phyloP scores from a whole-genome alignment of 2,113 vertebrate genomes.

The Phycodurus eques region DNA sequence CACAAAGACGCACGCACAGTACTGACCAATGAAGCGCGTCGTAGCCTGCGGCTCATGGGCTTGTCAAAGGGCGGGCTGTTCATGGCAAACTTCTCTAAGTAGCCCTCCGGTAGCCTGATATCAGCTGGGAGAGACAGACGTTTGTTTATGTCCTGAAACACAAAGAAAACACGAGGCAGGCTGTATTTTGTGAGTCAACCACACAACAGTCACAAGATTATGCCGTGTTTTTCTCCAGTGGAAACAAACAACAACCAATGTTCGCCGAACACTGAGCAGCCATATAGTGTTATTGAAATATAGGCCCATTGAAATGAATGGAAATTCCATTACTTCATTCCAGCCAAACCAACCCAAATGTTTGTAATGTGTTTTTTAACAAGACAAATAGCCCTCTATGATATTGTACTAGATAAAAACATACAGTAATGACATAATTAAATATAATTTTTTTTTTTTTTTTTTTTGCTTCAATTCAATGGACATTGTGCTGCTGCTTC shows the following conservation, averaged over 20 bases:
- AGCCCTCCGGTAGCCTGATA: slow-evolving; percentile 79
- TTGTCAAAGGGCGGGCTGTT: slow-evolving; percentile 81
- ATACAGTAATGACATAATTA: too few species aligned
- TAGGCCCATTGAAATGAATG: too few species aligned
- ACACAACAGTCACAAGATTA: neutral
- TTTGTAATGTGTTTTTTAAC: too few species aligned
- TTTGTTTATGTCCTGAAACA: slow-evolving; percentile 79
- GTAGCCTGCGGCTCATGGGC: slow-evolving; percentile 78
- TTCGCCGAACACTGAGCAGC: neutral
- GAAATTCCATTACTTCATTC: too few species aligned
- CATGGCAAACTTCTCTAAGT: slow-evolving; percentile 80
- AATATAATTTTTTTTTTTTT: too few species aligned
- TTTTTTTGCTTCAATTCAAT: neutral
- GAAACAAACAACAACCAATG: slow-evolving; percentile 1
- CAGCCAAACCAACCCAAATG: too few species aligned
- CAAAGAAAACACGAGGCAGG: slow-evolving; percentile 7
- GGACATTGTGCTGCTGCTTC: neutral
- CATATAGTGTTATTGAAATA: neutral
- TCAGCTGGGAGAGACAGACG: slow-evolving; percentile 79
- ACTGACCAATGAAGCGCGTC: slow-evolving; percentile 77
- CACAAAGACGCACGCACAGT: neutral
- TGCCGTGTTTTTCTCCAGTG: neutral
- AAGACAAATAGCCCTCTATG: too few species aligned
- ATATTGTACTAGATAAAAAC: too few species aligned
- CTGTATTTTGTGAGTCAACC: neutral